These are phyloP conservation scores for Hydropsyche betteni DNA, from an alignment of 2,888 invertebrate genomes.

Conservation along the genomic window DNA sequence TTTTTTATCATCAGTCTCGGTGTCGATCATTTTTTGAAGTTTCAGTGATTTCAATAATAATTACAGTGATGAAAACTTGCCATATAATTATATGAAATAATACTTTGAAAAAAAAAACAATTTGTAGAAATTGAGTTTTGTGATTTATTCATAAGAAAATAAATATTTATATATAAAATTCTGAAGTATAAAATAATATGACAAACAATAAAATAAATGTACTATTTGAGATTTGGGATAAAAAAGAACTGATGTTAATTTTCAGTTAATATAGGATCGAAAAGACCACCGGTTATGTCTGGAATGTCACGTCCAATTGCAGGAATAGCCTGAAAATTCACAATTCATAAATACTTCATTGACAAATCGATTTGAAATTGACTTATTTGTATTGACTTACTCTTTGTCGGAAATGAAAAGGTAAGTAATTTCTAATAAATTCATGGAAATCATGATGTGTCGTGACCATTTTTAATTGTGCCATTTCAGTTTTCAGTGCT, in stretches of 20 bases:
- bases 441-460: conserved; percentile 46
- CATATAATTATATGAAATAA: no score
- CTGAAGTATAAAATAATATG: background rate
- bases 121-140: no score
- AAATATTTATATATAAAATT: background rate
- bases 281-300: conserved; percentile 19
- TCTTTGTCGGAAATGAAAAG: conserved; percentile 43
- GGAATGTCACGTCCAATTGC: conserved; percentile 43
- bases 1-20: no score
- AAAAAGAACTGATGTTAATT: background rate
- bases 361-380: background rate
- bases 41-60: no score
- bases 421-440: conserved; percentile 45
- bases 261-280: conserved; percentile 30
- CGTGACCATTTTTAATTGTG: conserved; percentile 41
- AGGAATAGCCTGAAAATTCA: conserved; percentile 44
- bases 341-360: background rate
- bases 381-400: conserved; percentile 30
- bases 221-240: background rate
- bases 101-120: no score
- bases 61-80: no score
- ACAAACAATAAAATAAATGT: background rate
- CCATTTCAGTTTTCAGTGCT: conserved; percentile 46
- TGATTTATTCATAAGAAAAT: background rate
- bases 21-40: no score